phyloP scores from a whole-genome alignment of 2,797 vertebrate species.

The Takifugu ocellatus region DNA sequence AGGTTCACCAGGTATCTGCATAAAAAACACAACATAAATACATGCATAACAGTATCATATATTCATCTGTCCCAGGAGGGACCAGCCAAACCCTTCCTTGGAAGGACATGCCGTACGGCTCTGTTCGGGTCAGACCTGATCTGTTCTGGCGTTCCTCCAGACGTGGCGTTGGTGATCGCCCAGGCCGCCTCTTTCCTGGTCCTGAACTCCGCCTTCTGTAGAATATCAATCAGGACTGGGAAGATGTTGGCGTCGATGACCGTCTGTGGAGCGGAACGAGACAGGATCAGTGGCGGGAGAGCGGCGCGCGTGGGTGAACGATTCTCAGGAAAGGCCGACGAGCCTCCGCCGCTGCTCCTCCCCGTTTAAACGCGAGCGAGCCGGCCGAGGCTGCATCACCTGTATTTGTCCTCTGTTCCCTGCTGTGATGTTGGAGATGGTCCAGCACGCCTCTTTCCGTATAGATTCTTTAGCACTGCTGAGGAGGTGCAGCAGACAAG shows the following conservation, averaged over 20 bases:
- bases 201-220: constrained; percentile 97
- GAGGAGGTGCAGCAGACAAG: constrained; percentile 94
- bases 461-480: constrained; percentile 98
- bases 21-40: constrained; percentile 2
- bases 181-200: constrained; percentile 97
- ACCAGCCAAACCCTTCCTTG: too few relatives aligned
- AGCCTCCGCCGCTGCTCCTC: too few relatives aligned
- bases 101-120: too few relatives aligned
- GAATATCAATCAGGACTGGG: constrained; percentile 95
- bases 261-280: constrained; percentile 71
- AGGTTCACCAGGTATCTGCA: constrained; percentile 92
- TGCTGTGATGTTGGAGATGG: constrained; percentile 98
- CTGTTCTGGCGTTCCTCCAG: constrained; percentile 93
- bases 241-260: constrained; percentile 98
- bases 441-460: constrained; percentile 98
- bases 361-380: too few relatives aligned
- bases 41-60: neutral
- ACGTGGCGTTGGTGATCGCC: constrained; percentile 98
- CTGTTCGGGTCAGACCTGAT: constrained; percentile 78
- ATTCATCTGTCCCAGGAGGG: too few relatives aligned
- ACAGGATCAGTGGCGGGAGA: neutral
- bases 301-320: neutral
- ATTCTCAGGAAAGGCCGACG: neutral
- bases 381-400: constrained; percentile 24
- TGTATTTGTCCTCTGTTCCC: constrained; percentile 96